Conservation (phyloP, 23 tunicate genomes). For the Styela plicata region DNA sequence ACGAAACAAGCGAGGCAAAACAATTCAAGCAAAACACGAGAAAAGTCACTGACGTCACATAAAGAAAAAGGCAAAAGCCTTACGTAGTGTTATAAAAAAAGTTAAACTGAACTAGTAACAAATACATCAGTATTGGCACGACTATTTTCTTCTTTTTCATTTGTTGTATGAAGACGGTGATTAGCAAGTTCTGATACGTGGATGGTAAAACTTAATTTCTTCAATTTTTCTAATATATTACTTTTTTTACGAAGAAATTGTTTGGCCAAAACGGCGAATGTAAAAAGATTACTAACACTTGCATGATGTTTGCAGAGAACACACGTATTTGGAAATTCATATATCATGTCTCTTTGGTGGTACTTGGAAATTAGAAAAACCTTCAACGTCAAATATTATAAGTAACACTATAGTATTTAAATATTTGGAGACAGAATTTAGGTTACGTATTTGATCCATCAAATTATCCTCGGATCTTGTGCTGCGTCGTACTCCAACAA, state of each 20-base stretch:
- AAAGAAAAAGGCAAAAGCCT: too few relatives aligned
- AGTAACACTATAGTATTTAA: too few relatives aligned
- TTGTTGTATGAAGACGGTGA: conserved; percentile 23
- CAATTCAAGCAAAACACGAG: too few relatives aligned
- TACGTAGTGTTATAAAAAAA: too few relatives aligned
- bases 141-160: not conserved
- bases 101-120: too few relatives aligned
- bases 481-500: too few relatives aligned
- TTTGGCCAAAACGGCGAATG: conserved; percentile 57
- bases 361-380: conserved; percentile 54
- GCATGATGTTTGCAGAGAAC: conserved; percentile 68
- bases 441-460: too few relatives aligned
- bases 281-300: conserved; percentile 61
- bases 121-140: too few relatives aligned
- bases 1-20: too few relatives aligned
- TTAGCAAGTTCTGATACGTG: conserved; percentile 48
- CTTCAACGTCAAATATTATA: conserved; percentile 61
- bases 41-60: too few relatives aligned
- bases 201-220: conserved; percentile 33
- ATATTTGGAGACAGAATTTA: too few relatives aligned
- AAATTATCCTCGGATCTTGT: too few relatives aligned
- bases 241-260: conserved; percentile 39
- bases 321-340: conserved; percentile 40
- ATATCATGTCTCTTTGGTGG: conserved; percentile 48
- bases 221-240: conserved; percentile 28